Conservation (phyloP, 1,140 invertebrate genomes). For the Scylla paramamosain region DNA sequence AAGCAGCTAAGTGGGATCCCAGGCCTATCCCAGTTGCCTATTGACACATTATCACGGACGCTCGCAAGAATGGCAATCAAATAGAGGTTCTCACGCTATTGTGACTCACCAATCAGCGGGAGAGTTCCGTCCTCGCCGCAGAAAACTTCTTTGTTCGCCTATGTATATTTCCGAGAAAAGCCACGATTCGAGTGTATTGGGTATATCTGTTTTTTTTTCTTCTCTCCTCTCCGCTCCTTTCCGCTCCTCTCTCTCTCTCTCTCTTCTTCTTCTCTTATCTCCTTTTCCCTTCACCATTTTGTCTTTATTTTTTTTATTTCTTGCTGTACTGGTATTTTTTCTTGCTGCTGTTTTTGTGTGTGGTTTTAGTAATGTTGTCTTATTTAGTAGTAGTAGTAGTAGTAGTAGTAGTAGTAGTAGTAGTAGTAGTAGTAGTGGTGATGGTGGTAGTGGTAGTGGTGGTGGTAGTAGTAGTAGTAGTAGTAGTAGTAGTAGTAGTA, state of each 20-base stretch:
- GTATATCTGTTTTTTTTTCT: neutral
- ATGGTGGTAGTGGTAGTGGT: no score
- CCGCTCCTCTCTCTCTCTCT: neutral
- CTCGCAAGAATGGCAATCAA: slow-evolving; percentile 51
- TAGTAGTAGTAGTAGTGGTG: slow-evolving; percentile 11
- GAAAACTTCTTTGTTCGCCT: slow-evolving; percentile 45
- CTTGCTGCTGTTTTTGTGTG: no score
- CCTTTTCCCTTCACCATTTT: neutral
- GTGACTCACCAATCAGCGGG: slow-evolving; percentile 45
- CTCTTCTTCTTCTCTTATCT: neutral
- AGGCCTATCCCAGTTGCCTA: slow-evolving; percentile 40
- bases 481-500: no score
- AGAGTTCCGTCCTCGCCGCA: slow-evolving; percentile 33
- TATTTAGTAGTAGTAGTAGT: no score
- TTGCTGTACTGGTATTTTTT: neutral
- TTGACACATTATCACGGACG: slow-evolving; percentile 54
- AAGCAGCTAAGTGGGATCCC: neutral
- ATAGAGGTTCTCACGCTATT: slow-evolving; percentile 56
- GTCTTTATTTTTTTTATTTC: neutral
- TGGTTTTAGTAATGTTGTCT: no score
- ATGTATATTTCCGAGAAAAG: slow-evolving; percentile 54
- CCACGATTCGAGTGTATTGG: slow-evolving; percentile 11
- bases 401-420: no score
- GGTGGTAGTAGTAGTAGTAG: no score
- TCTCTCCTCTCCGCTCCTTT: neutral